phyloP scores from a whole-genome alignment of 2,888 invertebrate genomes.

The Myopa tessellatipennis region DNA sequence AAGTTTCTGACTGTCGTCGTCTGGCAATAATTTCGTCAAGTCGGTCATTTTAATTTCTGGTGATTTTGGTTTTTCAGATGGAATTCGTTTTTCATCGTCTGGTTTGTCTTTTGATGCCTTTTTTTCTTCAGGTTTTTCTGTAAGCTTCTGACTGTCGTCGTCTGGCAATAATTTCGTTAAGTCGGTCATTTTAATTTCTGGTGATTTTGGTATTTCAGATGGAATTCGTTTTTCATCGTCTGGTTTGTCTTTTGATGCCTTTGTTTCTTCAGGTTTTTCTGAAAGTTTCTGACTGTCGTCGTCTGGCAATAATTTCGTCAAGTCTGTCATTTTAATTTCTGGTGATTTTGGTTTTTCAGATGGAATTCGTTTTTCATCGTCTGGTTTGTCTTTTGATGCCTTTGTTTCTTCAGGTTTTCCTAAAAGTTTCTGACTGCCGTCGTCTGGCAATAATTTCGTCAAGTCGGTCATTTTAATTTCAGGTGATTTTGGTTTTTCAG shows the following conservation, averaged over 20 bases:
- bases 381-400: neutral
- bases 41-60: neutral
- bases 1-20: neutral
- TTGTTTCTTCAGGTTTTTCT: neutral
- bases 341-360: neutral
- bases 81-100: neutral
- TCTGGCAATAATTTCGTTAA: neutral
- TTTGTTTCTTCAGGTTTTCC: neutral
- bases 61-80: neutral
- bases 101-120: neutral
- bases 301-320: neutral
- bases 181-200: neutral
- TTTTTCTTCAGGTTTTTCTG: neutral
- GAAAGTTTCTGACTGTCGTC: neutral
- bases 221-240: neutral
- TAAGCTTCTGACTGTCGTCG: neutral
- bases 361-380: neutral
- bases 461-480: neutral
- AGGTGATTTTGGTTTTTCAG: neutral
- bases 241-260: neutral
- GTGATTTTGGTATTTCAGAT: neutral
- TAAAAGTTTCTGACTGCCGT: neutral
- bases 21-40: neutral
- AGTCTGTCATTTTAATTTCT: neutral
- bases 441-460: neutral